Evolutionary conservation across 1,140 invertebrate species (phyloP).

Genomic region (Monomorium pharaonis): DNA sequence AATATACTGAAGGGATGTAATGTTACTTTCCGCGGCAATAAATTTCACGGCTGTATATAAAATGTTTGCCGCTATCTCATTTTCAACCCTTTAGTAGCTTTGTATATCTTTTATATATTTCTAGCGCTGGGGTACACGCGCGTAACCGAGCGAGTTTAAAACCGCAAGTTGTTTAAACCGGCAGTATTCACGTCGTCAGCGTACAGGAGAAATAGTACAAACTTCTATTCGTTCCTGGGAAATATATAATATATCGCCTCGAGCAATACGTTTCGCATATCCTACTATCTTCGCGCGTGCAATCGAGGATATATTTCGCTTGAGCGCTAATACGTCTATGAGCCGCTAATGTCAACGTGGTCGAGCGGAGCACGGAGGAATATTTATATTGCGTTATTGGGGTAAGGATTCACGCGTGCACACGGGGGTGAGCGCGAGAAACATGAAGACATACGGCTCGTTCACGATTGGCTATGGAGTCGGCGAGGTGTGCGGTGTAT

Average conservation of each 20-base stretch:
- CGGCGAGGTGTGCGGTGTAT: constrained; percentile 49
- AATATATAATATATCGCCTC: not conserved
- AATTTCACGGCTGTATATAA: not conserved
- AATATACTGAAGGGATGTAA: constrained; percentile 12
- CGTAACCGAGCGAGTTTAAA: not conserved
- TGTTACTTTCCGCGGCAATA: not conserved
- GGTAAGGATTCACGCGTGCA: constrained; percentile 43
- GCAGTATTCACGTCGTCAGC: not conserved
- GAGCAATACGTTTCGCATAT: not conserved
- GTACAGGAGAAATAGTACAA: not conserved
- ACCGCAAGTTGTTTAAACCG: no score
- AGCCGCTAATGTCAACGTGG: not conserved
- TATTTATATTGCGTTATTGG: constrained; percentile 39
- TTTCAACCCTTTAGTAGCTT: not conserved
- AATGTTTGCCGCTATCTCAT: not conserved
- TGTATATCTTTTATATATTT: not conserved
- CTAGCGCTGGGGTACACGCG: not conserved
- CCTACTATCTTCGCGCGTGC: not conserved
- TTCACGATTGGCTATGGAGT: constrained; percentile 35
- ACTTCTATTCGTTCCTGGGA: not conserved
- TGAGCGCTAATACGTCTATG: not conserved
- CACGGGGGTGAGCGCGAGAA: constrained; percentile 25
- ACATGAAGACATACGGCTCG: constrained; percentile 39
- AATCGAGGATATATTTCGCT: not conserved
- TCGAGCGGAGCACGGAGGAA: not conserved